These are phyloP conservation scores for Dasysyrphus albostriatus DNA, from an alignment of 2,888 invertebrate genomes.

Conservation along the genomic window DNA sequence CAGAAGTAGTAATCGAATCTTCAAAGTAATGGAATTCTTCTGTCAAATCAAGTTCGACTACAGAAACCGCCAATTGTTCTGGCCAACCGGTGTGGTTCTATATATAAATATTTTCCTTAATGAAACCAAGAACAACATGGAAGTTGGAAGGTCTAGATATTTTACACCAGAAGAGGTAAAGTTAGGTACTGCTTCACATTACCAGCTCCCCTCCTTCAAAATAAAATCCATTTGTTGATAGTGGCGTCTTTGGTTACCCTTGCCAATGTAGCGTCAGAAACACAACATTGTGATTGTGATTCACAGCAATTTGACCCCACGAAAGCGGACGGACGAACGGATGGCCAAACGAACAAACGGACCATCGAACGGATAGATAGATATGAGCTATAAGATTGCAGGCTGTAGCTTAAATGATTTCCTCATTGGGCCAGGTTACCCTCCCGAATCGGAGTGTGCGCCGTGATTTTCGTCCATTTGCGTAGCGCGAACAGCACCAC, in stretches of 20 bases:
- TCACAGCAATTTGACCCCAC: slow-evolving; percentile 40
- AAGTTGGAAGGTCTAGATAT: slow-evolving; percentile 12
- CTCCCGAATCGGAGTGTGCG: slow-evolving; percentile 31
- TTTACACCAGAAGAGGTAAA: background rate
- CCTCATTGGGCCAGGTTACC: slow-evolving; percentile 74
- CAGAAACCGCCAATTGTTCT: slow-evolving; percentile 63
- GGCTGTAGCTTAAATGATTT: slow-evolving; percentile 67
- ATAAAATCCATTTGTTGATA: slow-evolving; percentile 54
- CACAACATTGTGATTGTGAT: slow-evolving; percentile 65
- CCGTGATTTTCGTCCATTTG: slow-evolving; percentile 66
- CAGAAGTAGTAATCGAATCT: slow-evolving; percentile 74
- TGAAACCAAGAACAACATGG: slow-evolving; percentile 53
- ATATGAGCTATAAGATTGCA: slow-evolving; percentile 66
- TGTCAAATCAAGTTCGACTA: slow-evolving; percentile 59
- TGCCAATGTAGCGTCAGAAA: slow-evolving; percentile 29
- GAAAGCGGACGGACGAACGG: background rate
- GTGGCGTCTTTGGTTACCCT: slow-evolving; percentile 41
- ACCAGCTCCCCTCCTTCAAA: slow-evolving; percentile 7
- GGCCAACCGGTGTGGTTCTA: slow-evolving; percentile 8
- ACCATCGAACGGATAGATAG: slow-evolving; percentile 31
- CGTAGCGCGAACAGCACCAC: slow-evolving; percentile 61
- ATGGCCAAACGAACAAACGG: background rate
- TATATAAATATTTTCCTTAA: slow-evolving; percentile 45
- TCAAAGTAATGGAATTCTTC: slow-evolving; percentile 69
- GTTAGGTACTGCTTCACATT: background rate